Percentiles rank a stretch among this genome's conserved stretches.
Conservation (phyloP, 2,113 vertebrate species). For the Xerus inauris region DNA sequence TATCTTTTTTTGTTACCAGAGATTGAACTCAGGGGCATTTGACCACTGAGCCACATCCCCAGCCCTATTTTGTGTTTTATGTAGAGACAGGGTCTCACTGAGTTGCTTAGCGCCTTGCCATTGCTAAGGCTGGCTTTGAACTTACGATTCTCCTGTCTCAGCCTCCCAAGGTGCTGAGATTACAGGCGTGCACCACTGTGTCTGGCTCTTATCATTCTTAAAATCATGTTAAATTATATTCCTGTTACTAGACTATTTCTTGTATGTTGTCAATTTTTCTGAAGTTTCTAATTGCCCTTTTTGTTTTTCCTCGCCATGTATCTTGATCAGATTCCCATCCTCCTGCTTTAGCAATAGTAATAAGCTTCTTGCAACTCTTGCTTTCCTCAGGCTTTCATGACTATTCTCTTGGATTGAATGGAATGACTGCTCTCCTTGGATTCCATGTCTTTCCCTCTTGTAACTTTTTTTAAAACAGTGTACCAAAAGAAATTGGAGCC, state of each 20-base stretch:
- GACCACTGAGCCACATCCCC: too few species aligned
- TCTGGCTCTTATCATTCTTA: neutral
- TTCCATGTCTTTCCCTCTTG: neutral
- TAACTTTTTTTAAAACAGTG: neutral
- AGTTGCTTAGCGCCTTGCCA: too few species aligned
- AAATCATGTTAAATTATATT: constrained; percentile 17
- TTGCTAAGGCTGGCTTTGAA: too few species aligned
- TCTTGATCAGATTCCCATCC: neutral
- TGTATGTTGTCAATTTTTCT: neutral
- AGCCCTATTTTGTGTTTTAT: too few species aligned
- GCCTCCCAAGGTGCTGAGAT: too few species aligned
- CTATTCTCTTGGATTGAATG: neutral
- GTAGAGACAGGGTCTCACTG: too few species aligned
- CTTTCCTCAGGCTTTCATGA: neutral
- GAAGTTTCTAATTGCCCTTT: neutral
- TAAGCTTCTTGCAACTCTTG: neutral
- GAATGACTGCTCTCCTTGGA: neutral
- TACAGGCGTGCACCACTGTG: too few species aligned
- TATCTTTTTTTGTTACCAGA: too few species aligned
- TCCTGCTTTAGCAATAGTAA: neutral
- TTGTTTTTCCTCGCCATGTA: neutral
- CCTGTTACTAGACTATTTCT: neutral
- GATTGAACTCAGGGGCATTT: too few species aligned
- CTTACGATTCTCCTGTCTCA: too few species aligned
- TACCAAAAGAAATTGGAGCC: neutral